Base-by-base conservation (phyloP, 2,888 invertebrate species). In the Drosophila ezoana region DNA sequence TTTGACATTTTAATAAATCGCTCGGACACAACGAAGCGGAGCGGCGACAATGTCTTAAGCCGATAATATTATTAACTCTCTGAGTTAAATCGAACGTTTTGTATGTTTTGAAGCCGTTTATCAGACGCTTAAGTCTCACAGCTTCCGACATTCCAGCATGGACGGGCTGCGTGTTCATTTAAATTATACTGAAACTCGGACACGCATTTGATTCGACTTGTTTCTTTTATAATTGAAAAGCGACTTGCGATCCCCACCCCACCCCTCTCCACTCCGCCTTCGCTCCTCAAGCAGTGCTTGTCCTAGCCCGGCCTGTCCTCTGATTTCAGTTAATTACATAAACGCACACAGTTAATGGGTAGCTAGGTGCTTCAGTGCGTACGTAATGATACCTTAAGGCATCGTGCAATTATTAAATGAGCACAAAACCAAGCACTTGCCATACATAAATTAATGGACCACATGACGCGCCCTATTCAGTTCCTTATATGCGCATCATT, bases 371-470 rank as follows among this genome's bases (percentile, higher is more conserved):
- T 69, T 63, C 74, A 75, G 76, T 73, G 71, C 75, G 68, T 71
- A 71, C 53, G 76, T 86, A 90, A 92, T 91, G 87, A 91, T 87
- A 90, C 91, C 92, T 92, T 76, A 74, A 92, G 91, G 92, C 87
- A 90, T 91, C 91, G 89, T 91, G 89, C 91, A 92, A 92, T 92
- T 92, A 92, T 91, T 90, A 92, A 92, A 92, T 92, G 92, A 91
- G 91, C 90, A 86, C 90, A 90, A 91, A 92, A 81, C 74, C 79
- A 70, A 81, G 81, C 86, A 83, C 80, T 83, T 87, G 83, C 68
- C 88, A 56, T 86, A 74, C 86, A 83, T 83, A 83, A 83, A 83
- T 83, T 88, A 83, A 75, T 75, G 66, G 71, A 63, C 54, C 61
- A 66, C 75, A 78, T 73, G 68, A 73, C 73, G 73, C 67, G 51